Evolutionary conservation across 2,797 vertebrate genomes (phyloP).

Genomic region (Erethizon dorsatum): DNA sequence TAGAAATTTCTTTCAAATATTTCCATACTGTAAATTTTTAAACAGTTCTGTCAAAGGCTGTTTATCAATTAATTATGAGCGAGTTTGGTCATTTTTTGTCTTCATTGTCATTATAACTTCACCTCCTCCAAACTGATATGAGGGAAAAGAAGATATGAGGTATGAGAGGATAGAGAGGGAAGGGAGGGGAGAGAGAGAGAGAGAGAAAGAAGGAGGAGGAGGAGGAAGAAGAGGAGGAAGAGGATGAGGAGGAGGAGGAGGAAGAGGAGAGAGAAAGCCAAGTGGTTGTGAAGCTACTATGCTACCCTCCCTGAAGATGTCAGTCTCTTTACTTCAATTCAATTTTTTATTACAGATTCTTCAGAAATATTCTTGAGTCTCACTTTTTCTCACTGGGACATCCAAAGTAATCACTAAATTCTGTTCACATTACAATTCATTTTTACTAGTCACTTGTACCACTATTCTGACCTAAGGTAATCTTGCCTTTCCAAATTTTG

Average conservation of each 20-base stretch:
- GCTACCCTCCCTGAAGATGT: background rate
- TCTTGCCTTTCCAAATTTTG: background rate
- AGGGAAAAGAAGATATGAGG: too few species aligned
- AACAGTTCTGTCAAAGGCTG: background rate
- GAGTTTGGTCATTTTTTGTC: background rate
- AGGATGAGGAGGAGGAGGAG: too few species aligned
- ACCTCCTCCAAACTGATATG: background rate
- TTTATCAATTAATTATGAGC: background rate
- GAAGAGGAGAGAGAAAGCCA: background rate
- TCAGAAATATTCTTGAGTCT: background rate
- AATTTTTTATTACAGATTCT: background rate
- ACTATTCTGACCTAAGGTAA: background rate
- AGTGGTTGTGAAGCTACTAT: background rate
- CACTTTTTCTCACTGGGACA: background rate
- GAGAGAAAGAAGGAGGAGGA: background rate
- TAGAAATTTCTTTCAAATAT: background rate
- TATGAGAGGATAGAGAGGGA: too few species aligned
- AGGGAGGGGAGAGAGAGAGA: too few species aligned
- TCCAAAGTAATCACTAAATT: background rate
- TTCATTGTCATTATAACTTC: background rate
- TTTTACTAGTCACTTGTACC: background rate
- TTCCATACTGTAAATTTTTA: background rate
- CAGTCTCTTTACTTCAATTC: background rate
- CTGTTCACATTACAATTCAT: fast-evolving
- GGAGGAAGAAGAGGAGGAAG: too few species aligned